Base-by-base conservation (phyloP, 2,888 invertebrate genomes). In the Pinctada fucata region DNA sequence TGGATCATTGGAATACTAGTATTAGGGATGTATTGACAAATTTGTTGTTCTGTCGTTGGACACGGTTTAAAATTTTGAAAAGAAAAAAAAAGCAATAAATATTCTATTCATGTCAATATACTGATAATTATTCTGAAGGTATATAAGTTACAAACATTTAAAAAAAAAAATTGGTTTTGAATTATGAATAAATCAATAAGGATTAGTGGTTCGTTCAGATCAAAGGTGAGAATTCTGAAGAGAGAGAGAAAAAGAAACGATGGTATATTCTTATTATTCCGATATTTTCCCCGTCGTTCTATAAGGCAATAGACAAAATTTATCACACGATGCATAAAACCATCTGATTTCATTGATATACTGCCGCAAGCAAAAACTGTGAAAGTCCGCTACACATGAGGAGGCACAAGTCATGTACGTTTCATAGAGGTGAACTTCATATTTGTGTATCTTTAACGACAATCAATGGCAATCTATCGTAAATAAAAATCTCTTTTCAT, bases 281-380 rank as follows among this genome's bases (percentile, higher is more conserved):
- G 31, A 31, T 31, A 31, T 31, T 31, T 31, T 31, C 31, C 31
- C 31, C 31, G 31, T 31, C 31, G 31, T 31, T 31, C 31, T 31
- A 31, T 31, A 31, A 31, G 31, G 31, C 31, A 31, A 31, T 31
- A 31, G 31, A 31, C 31, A 13, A 13, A 58, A 58, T 10, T 58
- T 58, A 13, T 58, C 58, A 58, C 8, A 6, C 58, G 8, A 13
- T 58, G 58, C 58, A 58, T 58, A 58, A 58, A 58, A 58, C 8
- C 58, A 13, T 58, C 8, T 58, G 58, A 58, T 58, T 58, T 58
- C 58, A 58, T 58, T 58, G 58, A 58, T 58, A 58, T 58, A 58
- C 8, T 13, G 58, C 58, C 58, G 6, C 6, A 13, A 58, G 58
- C 58, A 6, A 58, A 31, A 10, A 10, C 58, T 58, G 58, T 58